phyloP scores from a whole-genome alignment of 1,140 invertebrate genomes.

The Marisa cornuarietis region DNA sequence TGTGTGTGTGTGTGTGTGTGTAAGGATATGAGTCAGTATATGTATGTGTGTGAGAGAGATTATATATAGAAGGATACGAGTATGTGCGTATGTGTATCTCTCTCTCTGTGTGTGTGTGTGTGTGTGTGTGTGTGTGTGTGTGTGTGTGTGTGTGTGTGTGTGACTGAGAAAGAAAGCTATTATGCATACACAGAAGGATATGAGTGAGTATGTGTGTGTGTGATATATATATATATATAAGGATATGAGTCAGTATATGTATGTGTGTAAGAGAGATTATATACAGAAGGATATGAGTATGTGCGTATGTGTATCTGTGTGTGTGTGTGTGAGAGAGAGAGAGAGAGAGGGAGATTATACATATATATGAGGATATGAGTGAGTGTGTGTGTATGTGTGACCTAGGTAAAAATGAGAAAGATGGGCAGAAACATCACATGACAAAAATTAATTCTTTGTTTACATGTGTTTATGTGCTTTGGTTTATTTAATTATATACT shows the following conservation, averaged over 20 bases:
- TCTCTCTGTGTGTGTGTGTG: neutral
- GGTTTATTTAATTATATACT: neutral
- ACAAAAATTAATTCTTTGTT: neutral
- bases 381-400: constrained; percentile 5
- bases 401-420: neutral
- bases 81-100: no score
- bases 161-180: no score
- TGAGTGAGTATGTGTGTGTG: neutral
- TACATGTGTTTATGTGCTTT: neutral
- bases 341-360: neutral
- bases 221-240: no score
- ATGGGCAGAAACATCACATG: neutral
- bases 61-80: neutral
- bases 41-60: constrained; percentile 14
- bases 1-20: no score
- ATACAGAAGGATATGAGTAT: no score
- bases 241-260: neutral
- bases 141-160: no score
- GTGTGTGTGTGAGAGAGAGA: no score
- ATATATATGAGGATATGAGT: no score
- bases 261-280: constrained; percentile 11
- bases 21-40: neutral
- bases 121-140: no score
- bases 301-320: no score
- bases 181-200: neutral